Evolutionary conservation across 1,140 invertebrate species (phyloP), one percentile per base, ranked within the genome.

Genomic region (Propsilocerus akamusi): DNA sequence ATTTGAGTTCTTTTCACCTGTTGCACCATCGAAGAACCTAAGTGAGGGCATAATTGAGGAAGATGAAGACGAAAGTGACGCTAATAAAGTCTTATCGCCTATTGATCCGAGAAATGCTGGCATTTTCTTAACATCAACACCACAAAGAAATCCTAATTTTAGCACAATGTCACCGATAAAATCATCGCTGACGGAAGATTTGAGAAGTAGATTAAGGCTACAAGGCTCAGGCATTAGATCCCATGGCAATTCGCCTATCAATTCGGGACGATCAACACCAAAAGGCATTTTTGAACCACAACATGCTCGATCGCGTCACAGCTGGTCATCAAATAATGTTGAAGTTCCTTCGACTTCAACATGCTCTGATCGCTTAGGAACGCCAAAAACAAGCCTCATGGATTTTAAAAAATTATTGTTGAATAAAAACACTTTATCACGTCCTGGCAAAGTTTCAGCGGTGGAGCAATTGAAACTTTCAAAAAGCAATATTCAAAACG

Each of bases 351-450:
- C 70, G 50, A 70, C 68, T 32, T n/a, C n/a, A n/a, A 71, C 70
- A 23, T 75, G 73, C 50, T 67, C 72, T 4, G 73, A 76, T 62
- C 68, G 72, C 49, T 68, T 71, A 55, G 77, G 69, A 52, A 67
- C 73, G n/a, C 73, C 73, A 23, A 73, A 80, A 55, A 84, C 80
- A 5, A 81, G 80, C 1, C 67, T 81, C 49, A 64, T 83, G 56
- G 86, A 89, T 62, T 90, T 90, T 58, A 90, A 90, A 61, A 77
- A 81, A 56, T 63, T 89, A 11, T 66, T 90, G 2, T 67, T 71
- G 67, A 53, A 62, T 67, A 72, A 78, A 65, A 67, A 71, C 51
- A 65, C 71, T 59, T 71, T 73, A 52, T 64, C 72, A 58, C 64
- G 63, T 52, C 57, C 58, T 22, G 67, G 68, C 7, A 82, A 83